Base-by-base conservation (phyloP, 2,888 invertebrate genomes). In the Tolmerus cingulatus region DNA sequence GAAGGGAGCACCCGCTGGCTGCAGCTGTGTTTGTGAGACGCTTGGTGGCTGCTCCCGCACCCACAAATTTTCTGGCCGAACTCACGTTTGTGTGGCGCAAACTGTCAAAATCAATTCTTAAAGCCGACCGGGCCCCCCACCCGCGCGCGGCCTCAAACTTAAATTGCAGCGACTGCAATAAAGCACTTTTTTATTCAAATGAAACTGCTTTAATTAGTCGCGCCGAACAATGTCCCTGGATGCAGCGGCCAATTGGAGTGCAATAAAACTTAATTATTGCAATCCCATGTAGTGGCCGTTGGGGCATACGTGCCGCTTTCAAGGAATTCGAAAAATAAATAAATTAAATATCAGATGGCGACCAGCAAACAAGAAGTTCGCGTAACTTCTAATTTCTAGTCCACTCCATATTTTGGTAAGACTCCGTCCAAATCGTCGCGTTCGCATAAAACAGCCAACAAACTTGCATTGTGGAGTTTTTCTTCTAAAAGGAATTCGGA, bases 31-130 rank as follows among this genome's bases (percentile, higher is more conserved):
- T 46, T 12, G 51, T 81, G 57, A 55, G 34, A n/a, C 43, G 12
- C 2, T 34, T 7, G 5, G 27, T n/a, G 5, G 27, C 34, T 5
- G 19, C 23, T 43, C 14, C 51, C 1, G 2, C 14, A 4, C n/a
- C 46, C 12, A 16, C 46, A 5, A 34, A 7, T 5, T 5, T 14
- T 51, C 46, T 1, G 46, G 46, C 46, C 46, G 16, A 51, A n/a
- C 23, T 46, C 8, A 12, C 12, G 55, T 34, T 23, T 84, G 34
- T 30, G n/a, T 66, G 40, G n/a, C 46, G 23, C 34, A 84, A 84
- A 66, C 82, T 84, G 82, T 84, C 82, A 84, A 84, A 84, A 84
- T 84, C 82, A 84, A 84, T 84, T 84, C 66, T 84, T 84, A 84
- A 84, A 84, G 82, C 82, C n/a, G 82, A 34, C 23, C 40, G n/a